These are phyloP conservation scores for Ephestia elutella DNA, from an alignment of 1,140 invertebrate species.

Conservation along the genomic window DNA sequence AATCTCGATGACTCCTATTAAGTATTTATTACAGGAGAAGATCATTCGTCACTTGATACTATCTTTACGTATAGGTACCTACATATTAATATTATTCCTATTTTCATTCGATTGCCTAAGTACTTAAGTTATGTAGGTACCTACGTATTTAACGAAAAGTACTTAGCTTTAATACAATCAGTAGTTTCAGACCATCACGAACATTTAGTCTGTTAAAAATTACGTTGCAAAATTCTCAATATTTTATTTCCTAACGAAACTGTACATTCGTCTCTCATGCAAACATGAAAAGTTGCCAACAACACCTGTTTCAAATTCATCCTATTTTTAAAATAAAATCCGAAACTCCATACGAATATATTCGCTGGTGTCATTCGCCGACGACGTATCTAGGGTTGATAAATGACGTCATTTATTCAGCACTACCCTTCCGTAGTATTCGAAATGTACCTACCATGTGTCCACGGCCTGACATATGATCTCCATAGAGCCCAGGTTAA, in stretches of 20 bases:
- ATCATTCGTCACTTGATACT: too few species aligned
- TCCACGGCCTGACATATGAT: slow-evolving; percentile 6
- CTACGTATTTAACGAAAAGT: too few species aligned
- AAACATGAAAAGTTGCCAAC: slow-evolving; percentile 17
- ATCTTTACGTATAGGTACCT: too few species aligned
- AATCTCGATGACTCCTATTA: too few species aligned
- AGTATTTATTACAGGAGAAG: too few species aligned
- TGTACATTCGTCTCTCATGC: background rate
- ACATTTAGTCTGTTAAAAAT: too few species aligned
- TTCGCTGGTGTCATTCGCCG: slow-evolving; percentile 15
- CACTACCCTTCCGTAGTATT: slow-evolving; percentile 16
- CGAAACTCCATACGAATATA: slow-evolving; percentile 10
- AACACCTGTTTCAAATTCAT: slow-evolving; percentile 18
- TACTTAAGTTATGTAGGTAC: too few species aligned
- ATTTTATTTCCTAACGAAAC: background rate
- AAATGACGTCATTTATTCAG: slow-evolving; percentile 20
- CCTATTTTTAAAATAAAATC: slow-evolving; percentile 16
- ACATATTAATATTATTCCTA: too few species aligned
- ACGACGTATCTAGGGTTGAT: slow-evolving; percentile 17
- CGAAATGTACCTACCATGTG: slow-evolving; percentile 12
- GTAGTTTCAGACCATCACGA: too few species aligned
- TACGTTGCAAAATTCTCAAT: background rate
- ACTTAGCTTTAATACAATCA: too few species aligned
- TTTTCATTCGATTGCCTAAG: too few species aligned
- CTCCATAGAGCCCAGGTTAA: background rate